Conservation (phyloP, 1,140 invertebrate genomes). For the Drosophila albomicans region DNA sequence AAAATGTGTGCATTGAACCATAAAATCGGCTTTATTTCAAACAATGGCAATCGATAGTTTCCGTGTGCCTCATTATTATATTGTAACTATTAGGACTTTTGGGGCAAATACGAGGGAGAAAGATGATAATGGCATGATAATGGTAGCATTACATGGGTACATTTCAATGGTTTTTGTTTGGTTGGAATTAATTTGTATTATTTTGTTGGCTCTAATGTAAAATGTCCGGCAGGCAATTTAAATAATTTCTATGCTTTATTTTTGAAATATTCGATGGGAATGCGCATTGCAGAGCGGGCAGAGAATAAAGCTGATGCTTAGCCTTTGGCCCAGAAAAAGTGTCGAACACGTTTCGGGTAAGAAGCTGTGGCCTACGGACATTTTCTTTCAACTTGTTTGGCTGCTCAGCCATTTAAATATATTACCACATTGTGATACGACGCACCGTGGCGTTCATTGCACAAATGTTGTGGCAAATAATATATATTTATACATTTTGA, state of each 20-base stretch:
- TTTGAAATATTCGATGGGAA: not conserved
- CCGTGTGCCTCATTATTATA: not conserved
- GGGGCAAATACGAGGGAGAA: not conserved
- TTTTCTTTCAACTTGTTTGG: constrained; percentile 43
- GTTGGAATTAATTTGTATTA: constrained; percentile 4
- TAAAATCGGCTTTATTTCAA: constrained; percentile 9
- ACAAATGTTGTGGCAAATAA: not conserved
- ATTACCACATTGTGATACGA: constrained; percentile 43
- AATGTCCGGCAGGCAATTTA: constrained; percentile 3
- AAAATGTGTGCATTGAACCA: constrained; percentile 7
- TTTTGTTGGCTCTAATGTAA: not conserved
- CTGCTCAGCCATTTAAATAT: constrained; percentile 46
- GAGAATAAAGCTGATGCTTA: not conserved
- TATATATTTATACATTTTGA: no score
- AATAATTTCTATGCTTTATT: not conserved
- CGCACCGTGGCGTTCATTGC: not conserved
- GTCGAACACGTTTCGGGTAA: not conserved
- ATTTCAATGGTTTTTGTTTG: constrained; percentile 9
- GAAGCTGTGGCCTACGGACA: constrained; percentile 20
- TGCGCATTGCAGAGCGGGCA: not conserved
- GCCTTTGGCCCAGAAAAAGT: not conserved
- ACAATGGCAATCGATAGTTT: constrained; percentile 7
- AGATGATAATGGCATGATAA: no score
- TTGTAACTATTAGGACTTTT: not conserved
- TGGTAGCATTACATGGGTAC: not conserved